Evolutionary conservation across 92 coral and sea anemone genomes (phyloP), one percentile per base, ranked within the genome.

Genomic region (Porites lobata): DNA sequence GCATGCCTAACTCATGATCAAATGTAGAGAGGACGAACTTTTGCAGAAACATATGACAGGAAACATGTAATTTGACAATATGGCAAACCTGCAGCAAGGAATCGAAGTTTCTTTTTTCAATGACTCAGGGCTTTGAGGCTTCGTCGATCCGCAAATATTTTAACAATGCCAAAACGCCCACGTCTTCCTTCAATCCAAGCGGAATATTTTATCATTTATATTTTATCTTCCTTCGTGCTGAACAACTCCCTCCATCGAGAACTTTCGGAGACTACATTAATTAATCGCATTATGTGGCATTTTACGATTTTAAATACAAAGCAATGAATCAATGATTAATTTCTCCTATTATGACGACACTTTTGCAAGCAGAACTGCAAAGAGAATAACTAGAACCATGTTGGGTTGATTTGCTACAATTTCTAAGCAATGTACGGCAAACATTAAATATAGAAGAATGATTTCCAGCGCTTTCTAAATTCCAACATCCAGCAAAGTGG

Each of bases 171-270:
- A 56, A 56, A 56, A 56, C 61, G 61, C 61, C 61, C 61, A 56
- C 61, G 61, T 56, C 24, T 6, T 19, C 75, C 8, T 22, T 14
- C 6, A 8, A 13, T 22, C 9, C 17, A 1, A 69, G 9, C 20
- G 8, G 38, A 4, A 24, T 70, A 17, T 13, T 69, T 3, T 13
- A 8, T 29, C 1, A 24, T 12, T n/a, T 14, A 9, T 43, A 29
- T 70, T 70, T 38, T 24, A 11, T 29, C 8, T 47, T 50, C n/a
- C 50, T 50, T 14, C 20, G 57, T 50, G 15, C 9, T 72, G 52
- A 19, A 24, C 75, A 70, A 43, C 75, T 70, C 15, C 74, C 74
- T 71, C 47, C n/a, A 6, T 43, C 76, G 22, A 71, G 76, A 38
- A 71, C 50, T 43, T 71, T 71, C 76, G 54, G 6, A 32, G 53